Base-by-base conservation (phyloP, 1,140 invertebrate genomes). In the Archegozetes longisetosus region DNA sequence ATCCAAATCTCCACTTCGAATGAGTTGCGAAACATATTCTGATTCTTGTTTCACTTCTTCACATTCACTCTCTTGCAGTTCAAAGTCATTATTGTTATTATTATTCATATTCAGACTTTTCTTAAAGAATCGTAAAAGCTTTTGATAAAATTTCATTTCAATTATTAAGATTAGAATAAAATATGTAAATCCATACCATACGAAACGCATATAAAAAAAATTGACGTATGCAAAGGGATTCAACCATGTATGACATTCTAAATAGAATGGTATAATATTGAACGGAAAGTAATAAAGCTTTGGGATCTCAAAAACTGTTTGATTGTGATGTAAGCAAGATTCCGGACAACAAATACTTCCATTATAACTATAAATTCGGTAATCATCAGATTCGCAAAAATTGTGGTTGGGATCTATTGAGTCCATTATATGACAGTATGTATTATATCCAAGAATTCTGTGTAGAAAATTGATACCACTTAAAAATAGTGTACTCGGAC, bases 21-120 rank as follows among this genome's bases (percentile, higher is more conserved):
- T 12, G 4, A 13, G 17, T 27, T 29, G 51, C 54, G 66, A 23
- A 72, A 70, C 68, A 76, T 76, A 6, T 70, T 70, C 6, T 75
- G 67, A 62, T 73, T 69, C 53, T 73, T 66, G 3, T 73, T 64
- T 40, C 62, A 60, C 23, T 9, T 40, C 32, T 40, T 40, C 17
- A 17, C 17, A 17, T 40, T 40, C 6, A 40, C 6, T 40, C 32
- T 40, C 17, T 17, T 40, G 32, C 17, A 40, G 17, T 40, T 40
- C 32, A 9, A 9, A 17, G 17, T 9, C 32, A 40, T 17, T 40
- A 6, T 40, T 17, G 6, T 40, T 17, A 9, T 40, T 17, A 17
- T 40, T 40, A 40, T 40, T 40, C 17, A 9, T 40, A 6, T 6
- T 9, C 32, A 40, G 17, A 9, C 17, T 40, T 40, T 40, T 40